Conservation (phyloP, 2,797 vertebrate species). For the Labeo calbasu region DNA sequence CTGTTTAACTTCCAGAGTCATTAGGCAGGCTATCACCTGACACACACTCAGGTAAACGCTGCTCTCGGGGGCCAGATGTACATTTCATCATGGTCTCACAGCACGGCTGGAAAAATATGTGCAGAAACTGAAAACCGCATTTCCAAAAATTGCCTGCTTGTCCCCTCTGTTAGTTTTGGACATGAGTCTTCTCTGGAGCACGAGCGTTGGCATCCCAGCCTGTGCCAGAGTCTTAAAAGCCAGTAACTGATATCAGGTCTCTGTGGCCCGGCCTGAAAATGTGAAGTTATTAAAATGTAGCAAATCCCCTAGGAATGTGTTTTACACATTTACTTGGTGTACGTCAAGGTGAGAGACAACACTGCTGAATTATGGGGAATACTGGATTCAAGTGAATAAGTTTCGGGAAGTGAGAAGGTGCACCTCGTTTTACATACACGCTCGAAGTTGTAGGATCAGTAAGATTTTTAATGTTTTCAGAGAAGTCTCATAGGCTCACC, state of each 20-base stretch:
- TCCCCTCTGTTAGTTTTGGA: conserved; percentile 82
- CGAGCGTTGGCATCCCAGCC: conserved; percentile 67
- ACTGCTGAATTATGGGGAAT: conserved; percentile 77
- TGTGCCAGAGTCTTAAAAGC: conserved; percentile 78
- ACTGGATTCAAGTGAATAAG: conserved; percentile 72
- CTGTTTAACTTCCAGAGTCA: conserved; percentile 78
- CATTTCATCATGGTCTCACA: conserved; percentile 71
- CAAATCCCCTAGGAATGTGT: conserved; percentile 78
- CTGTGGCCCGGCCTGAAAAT: conserved; percentile 65
- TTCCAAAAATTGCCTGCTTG: conserved; percentile 72
- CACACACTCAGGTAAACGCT: conserved; percentile 78
- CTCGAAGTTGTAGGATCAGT: not conserved
- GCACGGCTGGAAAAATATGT: conserved; percentile 75
- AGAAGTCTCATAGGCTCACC: not conserved
- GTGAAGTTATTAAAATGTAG: conserved; percentile 80
- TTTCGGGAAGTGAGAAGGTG: not conserved
- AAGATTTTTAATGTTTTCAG: not conserved
- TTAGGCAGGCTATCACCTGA: conserved; percentile 79
- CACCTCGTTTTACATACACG: not conserved
- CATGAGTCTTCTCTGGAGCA: conserved; percentile 63
- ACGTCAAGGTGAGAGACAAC: conserved; percentile 82
- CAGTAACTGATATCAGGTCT: conserved; percentile 78
- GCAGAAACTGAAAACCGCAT: conserved; percentile 78
- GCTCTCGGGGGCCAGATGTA: conserved; percentile 67
- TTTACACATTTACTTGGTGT: conserved; percentile 83